Conservation (phyloP, 2,888 invertebrate species). For the Gymnoscelis rufifasciata region DNA sequence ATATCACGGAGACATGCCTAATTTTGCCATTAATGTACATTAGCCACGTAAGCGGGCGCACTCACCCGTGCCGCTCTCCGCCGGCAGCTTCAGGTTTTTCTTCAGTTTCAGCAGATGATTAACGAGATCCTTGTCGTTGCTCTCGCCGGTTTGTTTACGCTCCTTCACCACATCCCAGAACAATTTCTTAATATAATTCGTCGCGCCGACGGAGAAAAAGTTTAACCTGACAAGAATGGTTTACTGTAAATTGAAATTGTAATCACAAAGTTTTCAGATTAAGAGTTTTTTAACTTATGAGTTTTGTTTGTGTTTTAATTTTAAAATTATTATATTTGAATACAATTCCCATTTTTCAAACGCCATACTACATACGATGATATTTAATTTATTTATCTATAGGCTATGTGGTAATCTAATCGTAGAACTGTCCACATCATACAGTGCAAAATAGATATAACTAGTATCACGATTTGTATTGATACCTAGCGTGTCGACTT, state of each 20-base stretch:
- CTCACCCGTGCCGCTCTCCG: conserved; percentile 42
- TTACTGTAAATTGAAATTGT: not conserved
- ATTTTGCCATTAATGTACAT: not conserved
- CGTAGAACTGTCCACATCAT: too few relatives aligned
- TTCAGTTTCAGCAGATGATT: conserved; percentile 55
- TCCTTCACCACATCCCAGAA: conserved; percentile 50
- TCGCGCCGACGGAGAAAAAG: conserved; percentile 54
- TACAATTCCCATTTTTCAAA: too few relatives aligned
- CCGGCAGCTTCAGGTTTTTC: conserved; percentile 52
- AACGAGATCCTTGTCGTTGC: conserved; percentile 50
- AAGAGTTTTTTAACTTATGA: too few relatives aligned
- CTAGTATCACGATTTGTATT: too few relatives aligned
- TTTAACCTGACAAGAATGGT: conserved; percentile 38
- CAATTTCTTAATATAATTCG: conserved; percentile 50
- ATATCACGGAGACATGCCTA: not conserved
- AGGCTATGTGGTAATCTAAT: too few relatives aligned
- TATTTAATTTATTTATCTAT: too few relatives aligned
- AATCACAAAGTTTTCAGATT: not conserved
- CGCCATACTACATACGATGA: too few relatives aligned
- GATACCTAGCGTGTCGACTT: too few relatives aligned
- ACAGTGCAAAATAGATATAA: too few relatives aligned
- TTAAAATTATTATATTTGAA: too few relatives aligned
- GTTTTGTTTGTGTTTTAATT: too few relatives aligned
- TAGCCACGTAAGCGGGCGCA: conserved; percentile 1
- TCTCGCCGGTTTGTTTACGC: conserved; percentile 37